Conservation (phyloP, 2,113 vertebrate species). For the Delphinus delphis region DNA sequence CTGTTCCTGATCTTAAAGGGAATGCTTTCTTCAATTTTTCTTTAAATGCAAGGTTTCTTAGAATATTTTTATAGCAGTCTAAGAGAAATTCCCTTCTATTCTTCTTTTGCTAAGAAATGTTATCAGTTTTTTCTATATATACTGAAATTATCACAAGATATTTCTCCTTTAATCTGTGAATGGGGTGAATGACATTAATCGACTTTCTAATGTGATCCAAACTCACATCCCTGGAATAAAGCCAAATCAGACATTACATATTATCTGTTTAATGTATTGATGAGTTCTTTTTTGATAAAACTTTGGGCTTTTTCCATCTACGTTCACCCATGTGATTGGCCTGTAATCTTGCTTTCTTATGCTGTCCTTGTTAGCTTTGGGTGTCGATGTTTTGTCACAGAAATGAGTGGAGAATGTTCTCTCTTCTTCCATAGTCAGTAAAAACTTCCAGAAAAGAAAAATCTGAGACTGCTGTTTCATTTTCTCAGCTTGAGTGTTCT, state of each 20-base stretch:
- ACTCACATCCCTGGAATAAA: not conserved
- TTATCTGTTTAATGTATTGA: not conserved
- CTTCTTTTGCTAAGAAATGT: not conserved
- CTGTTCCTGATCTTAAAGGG: not conserved
- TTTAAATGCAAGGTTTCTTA: not conserved
- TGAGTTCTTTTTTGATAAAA: not conserved
- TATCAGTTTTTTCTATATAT: slow-evolving; percentile 2
- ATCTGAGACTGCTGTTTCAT: not conserved
- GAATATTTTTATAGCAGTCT: not conserved
- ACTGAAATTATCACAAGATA: not conserved
- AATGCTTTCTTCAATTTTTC: not conserved
- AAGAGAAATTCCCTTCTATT: not conserved
- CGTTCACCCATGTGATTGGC: not conserved
- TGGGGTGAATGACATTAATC: not conserved
- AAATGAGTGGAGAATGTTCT: not conserved
- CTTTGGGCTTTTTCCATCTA: not conserved
- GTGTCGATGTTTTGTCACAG: not conserved
- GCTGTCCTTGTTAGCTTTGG: not conserved
- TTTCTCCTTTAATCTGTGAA: slow-evolving; percentile 25
- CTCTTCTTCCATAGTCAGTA: not conserved
- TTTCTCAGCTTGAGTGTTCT: not conserved
- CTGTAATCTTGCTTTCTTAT: not conserved
- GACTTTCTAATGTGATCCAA: not conserved
- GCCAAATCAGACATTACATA: not conserved
- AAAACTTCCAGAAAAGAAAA: not conserved